Evolutionary conservation across 2,888 invertebrate genomes (phyloP).

Genomic region (Dromius quadrimaculatus): DNA sequence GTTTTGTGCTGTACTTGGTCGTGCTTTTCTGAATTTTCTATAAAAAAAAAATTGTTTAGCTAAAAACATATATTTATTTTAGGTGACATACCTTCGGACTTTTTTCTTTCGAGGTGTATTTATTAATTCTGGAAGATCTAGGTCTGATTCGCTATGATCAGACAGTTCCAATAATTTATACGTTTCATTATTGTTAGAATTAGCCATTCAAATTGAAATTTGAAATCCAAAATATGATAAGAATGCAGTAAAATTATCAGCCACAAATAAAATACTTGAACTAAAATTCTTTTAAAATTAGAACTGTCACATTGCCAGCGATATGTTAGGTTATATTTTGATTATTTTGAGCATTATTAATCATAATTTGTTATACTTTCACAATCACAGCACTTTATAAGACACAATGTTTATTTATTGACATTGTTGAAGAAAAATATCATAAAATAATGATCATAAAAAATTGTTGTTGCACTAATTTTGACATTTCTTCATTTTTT

Average conservation of each 20-base stretch:
- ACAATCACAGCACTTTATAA: constrained; percentile 49
- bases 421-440: constrained; percentile 25
- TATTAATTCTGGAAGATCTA: constrained; percentile 55
- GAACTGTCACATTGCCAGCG: constrained; percentile 39
- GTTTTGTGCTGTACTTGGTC: constrained; percentile 26
- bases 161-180: constrained; percentile 74
- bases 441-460: constrained; percentile 25
- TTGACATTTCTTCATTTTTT: constrained; percentile 26
- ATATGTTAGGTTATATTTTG: constrained; percentile 46
- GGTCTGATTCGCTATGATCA: constrained; percentile 72
- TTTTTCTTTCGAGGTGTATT: constrained; percentile 57
- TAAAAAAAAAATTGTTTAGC: constrained; percentile 7
- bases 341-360: constrained; percentile 31
- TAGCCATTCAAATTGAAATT: constrained; percentile 18
- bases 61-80: constrained; percentile 3
- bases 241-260: background rate
- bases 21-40: constrained; percentile 33
- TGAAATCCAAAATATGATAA: background rate
- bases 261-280: constrained; percentile 16
- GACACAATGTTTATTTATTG: constrained; percentile 42
- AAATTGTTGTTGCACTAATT: background rate
- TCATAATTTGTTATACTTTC: constrained; percentile 6
- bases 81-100: constrained; percentile 52
- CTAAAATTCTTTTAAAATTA: constrained; percentile 18
- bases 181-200: constrained; percentile 70